phyloP scores from a whole-genome alignment of 2,113 vertebrate genomes.

The Vulpes lagopus region DNA sequence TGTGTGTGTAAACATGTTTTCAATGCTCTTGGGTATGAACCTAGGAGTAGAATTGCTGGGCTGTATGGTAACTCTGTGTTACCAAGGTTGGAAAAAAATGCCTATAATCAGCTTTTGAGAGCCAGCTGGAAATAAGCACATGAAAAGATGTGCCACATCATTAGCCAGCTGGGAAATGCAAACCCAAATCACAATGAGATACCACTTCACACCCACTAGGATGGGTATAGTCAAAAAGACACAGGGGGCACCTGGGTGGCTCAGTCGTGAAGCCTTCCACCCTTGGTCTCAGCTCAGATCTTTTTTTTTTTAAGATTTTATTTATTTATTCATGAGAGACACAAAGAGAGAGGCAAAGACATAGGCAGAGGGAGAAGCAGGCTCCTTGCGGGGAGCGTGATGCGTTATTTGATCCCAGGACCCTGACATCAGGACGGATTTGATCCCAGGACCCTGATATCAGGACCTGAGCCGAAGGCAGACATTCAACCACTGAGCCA shows the following conservation, averaged over 20 bases:
- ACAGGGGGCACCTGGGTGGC: background rate
- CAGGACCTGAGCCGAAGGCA: too few species aligned
- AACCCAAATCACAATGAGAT: background rate
- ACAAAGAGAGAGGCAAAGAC: too few species aligned
- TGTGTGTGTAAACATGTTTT: background rate
- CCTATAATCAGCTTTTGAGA: background rate
- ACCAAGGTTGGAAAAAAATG: background rate
- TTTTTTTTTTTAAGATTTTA: too few species aligned
- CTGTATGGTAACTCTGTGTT: background rate
- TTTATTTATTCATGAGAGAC: too few species aligned
- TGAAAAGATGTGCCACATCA: background rate
- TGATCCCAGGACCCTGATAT: too few species aligned
- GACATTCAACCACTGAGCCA: too few species aligned
- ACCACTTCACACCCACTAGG: background rate
- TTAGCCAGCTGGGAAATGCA: conserved; percentile 9
- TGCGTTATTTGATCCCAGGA: too few species aligned
- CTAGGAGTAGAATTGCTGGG: background rate
- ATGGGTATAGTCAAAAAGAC: background rate
- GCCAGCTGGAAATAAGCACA: background rate
- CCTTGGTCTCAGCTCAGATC: background rate
- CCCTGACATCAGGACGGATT: too few species aligned
- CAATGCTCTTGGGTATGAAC: background rate
- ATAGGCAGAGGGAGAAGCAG: too few species aligned
- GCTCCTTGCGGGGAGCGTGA: too few species aligned
- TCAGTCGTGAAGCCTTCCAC: background rate